Conservation (phyloP, 2,888 invertebrate species). For the Trypoxylon attenuatum region DNA sequence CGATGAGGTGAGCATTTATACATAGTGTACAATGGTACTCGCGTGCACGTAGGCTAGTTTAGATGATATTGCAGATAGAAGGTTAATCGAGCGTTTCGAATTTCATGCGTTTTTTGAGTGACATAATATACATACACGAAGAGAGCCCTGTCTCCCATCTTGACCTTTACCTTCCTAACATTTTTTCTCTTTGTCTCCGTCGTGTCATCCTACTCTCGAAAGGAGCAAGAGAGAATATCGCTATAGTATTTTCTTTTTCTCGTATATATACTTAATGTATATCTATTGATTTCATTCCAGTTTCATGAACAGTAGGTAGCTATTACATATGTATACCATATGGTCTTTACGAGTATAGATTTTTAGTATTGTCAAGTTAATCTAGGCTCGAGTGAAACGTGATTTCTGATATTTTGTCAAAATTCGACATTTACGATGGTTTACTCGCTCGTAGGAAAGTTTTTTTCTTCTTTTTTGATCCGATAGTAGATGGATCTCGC, state of each 20-base stretch:
- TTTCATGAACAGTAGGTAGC: too few species aligned
- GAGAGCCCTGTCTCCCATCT: slow-evolving; percentile 16
- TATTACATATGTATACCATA: too few species aligned
- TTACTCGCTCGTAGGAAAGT: too few species aligned
- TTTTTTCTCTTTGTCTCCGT: slow-evolving; percentile 22
- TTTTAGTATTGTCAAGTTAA: too few species aligned
- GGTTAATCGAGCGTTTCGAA: slow-evolving; percentile 26
- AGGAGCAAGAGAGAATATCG: slow-evolving; percentile 39
- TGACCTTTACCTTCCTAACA: too few species aligned
- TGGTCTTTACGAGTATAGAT: too few species aligned
- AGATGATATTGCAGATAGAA: slow-evolving; percentile 40
- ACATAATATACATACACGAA: slow-evolving; percentile 17
- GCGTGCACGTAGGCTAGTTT: slow-evolving; percentile 43
- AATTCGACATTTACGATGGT: too few species aligned
- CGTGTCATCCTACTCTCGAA: slow-evolving; percentile 30
- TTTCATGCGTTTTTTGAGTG: slow-evolving; percentile 34
- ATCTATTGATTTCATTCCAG: not conserved
- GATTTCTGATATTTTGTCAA: too few species aligned
- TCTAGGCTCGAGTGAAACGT: too few species aligned
- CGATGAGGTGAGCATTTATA: not conserved
- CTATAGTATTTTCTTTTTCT: slow-evolving; percentile 1
- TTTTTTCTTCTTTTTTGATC: too few species aligned
- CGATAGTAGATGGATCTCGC: too few species aligned
- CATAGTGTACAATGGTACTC: slow-evolving; percentile 16
- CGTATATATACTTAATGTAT: not conserved